phyloP scores from a whole-genome alignment of 2,797 vertebrate species.

The Enteromius radiatus region DNA sequence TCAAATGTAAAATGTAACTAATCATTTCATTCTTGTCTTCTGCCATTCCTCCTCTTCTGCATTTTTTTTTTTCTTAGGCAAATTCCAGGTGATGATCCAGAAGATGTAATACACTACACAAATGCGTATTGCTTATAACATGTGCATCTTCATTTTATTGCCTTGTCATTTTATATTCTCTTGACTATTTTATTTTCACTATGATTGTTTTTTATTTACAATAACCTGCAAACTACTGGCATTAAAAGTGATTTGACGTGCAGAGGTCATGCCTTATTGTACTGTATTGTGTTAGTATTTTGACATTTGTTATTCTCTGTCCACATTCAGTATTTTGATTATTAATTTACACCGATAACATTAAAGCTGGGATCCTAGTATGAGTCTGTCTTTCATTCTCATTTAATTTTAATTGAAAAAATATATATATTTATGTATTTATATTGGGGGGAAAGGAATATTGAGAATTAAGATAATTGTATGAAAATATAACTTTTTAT shows the following conservation, averaged over 20 bases:
- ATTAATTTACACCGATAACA: slow-evolving; percentile 24
- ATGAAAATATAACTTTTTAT: not conserved
- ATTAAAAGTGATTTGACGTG: slow-evolving; percentile 36
- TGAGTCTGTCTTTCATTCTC: not conserved
- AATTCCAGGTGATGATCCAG: slow-evolving; percentile 83
- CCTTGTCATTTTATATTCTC: slow-evolving; percentile 24
- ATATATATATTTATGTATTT: too few relatives aligned
- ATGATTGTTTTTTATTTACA: slow-evolving; percentile 12
- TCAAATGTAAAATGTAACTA: not conserved
- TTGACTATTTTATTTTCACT: slow-evolving; percentile 30
- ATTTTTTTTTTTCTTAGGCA: slow-evolving; percentile 69
- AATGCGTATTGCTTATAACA: slow-evolving; percentile 31
- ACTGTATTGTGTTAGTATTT: slow-evolving; percentile 36
- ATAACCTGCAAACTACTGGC: slow-evolving; percentile 11
- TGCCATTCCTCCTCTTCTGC: not conserved
- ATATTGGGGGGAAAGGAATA: too few relatives aligned
- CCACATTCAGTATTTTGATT: slow-evolving; percentile 18
- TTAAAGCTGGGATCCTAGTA: slow-evolving; percentile 7
- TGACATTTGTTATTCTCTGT: slow-evolving; percentile 32
- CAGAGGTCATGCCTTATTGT: slow-evolving; percentile 32
- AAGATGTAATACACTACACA: slow-evolving; percentile 65
- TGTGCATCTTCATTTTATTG: slow-evolving; percentile 17
- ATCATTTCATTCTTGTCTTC: not conserved
- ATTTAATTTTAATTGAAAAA: not conserved
- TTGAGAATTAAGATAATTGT: not conserved